Percentiles rank a stretch among this genome's conserved stretches.
Conservation (phyloP, 1,140 invertebrate species). For the Drosophila melanica region DNA sequence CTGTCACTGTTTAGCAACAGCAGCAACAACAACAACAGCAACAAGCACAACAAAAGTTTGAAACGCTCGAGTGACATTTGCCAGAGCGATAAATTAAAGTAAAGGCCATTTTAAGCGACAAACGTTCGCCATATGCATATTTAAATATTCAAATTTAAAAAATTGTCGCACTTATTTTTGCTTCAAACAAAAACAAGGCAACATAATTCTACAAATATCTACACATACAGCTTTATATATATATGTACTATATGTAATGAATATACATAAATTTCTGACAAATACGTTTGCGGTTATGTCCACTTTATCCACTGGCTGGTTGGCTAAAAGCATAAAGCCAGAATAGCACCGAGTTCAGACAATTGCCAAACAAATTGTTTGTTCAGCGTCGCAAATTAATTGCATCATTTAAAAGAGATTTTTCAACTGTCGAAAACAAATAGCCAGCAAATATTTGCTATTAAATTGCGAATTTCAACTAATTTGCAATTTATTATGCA, state of each 20-base stretch:
- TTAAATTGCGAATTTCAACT: neutral
- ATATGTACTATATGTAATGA: neutral
- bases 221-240: conserved; percentile 1
- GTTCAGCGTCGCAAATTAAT: conserved; percentile 59
- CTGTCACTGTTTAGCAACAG: conserved; percentile 50
- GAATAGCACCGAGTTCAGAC: conserved; percentile 1
- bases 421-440: conserved; percentile 21
- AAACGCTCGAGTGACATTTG: conserved; percentile 75
- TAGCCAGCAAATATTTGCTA: conserved; percentile 4
- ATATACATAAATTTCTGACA: neutral
- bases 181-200: conserved; percentile 23
- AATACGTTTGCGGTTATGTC: conserved; percentile 19
- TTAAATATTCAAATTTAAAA: conserved; percentile 71
- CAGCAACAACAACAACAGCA: conserved; percentile 15
- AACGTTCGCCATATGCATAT: conserved; percentile 58
- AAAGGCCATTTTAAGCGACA: conserved; percentile 62
- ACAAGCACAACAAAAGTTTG: conserved; percentile 29
- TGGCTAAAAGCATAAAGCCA: neutral
- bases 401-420: conserved; percentile 64
- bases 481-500: neutral
- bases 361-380: conserved; percentile 54
- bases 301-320: conserved; percentile 20
- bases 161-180: conserved; percentile 59
- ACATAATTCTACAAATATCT: neutral
- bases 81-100: conserved; percentile 73